These are phyloP conservation scores for Pseudomyrmex cubaensis DNA, from an alignment of 1,140 invertebrate species.

Conservation along the genomic window DNA sequence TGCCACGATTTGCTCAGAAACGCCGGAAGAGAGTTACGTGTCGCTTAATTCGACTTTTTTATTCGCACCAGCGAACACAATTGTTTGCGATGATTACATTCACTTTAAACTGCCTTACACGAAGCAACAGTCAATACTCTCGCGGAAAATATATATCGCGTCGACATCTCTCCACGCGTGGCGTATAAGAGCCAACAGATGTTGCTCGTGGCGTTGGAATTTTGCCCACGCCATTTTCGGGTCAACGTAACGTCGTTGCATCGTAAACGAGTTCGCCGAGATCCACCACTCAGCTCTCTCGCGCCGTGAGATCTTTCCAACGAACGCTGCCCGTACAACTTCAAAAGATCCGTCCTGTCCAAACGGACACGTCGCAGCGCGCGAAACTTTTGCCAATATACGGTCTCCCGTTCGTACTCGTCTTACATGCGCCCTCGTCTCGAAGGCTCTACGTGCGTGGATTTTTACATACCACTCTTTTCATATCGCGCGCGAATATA, in stretches of 20 bases:
- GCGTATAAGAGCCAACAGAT: constrained; percentile 31
- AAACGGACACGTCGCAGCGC: constrained; percentile 25
- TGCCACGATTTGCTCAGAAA: constrained; percentile 10
- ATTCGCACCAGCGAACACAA: not conserved
- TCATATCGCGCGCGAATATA: constrained; percentile 9
- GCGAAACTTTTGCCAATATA: constrained; percentile 33
- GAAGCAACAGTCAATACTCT: constrained; percentile 11
- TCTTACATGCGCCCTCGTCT: constrained; percentile 17
- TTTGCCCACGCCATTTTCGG: constrained; percentile 28
- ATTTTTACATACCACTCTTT: constrained; percentile 30
- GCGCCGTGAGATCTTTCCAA: constrained; percentile 10
- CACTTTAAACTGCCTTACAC: not conserved
- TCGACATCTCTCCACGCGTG: constrained; percentile 8
- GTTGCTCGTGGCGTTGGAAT: constrained; percentile 17
- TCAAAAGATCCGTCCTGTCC: constrained; percentile 23
- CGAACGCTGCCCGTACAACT: constrained; percentile 11
- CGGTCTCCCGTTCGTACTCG: constrained; percentile 10
- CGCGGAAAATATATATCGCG: not conserved
- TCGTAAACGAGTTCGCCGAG: constrained; percentile 20
- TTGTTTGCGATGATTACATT: not conserved
- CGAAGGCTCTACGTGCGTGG: constrained; percentile 27
- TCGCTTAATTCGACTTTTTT: constrained; percentile 33
- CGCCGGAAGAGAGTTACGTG: not conserved
- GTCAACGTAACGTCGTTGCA: constrained; percentile 46
- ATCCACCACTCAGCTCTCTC: not conserved